Conservation (phyloP, 2,888 invertebrate species). For the Dioctria rufipes region DNA sequence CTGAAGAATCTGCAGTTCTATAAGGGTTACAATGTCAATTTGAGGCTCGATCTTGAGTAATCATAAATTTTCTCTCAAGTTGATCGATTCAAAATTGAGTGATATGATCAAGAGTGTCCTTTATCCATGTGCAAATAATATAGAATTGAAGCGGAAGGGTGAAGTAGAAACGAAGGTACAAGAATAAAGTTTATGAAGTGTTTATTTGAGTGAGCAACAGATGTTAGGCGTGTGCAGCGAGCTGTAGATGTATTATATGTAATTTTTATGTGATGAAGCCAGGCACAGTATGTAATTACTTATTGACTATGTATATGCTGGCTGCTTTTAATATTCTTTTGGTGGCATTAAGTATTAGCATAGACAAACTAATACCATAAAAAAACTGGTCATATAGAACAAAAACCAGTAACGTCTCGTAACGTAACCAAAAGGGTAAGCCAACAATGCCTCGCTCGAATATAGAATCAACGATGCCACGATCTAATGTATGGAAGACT, state of each 20-base stretch:
- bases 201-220: slow-evolving; percentile 14
- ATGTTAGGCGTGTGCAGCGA: slow-evolving; percentile 19
- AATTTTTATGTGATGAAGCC: background rate
- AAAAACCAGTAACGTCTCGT: too few relatives aligned
- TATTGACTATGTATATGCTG: background rate
- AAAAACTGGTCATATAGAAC: too few relatives aligned
- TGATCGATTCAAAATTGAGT: background rate
- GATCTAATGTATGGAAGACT: too few relatives aligned
- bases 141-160: background rate
- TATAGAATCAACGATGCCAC: too few relatives aligned
- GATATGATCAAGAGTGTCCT: background rate
- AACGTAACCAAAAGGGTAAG: too few relatives aligned
- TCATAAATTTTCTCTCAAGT: background rate
- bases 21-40: background rate
- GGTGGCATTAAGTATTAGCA: too few relatives aligned
- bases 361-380: too few relatives aligned
- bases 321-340: too few relatives aligned
- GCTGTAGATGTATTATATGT: background rate
- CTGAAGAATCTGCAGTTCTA: background rate
- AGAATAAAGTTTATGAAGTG: background rate
- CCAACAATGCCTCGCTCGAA: too few relatives aligned
- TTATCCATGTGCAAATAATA: background rate
- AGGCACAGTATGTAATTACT: background rate
- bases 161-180: background rate
- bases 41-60: background rate